Conservation (phyloP, 1,140 invertebrate species). For the Laodelphax striatellus region DNA sequence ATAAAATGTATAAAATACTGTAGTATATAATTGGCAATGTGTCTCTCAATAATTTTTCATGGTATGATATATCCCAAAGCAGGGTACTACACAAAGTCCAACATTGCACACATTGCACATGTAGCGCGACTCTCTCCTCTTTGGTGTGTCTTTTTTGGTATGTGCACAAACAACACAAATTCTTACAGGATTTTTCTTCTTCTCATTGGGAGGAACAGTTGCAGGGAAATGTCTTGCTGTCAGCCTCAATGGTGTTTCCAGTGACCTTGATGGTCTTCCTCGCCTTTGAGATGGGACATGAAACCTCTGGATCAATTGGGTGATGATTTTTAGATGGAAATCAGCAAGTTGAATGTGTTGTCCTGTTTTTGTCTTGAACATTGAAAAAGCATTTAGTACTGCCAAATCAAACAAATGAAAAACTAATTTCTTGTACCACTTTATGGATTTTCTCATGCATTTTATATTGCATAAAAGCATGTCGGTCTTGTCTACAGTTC, state of each 20-base stretch:
- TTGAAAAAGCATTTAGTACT: neutral
- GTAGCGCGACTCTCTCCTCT: slow-evolving; percentile 7
- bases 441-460: slow-evolving; percentile 26
- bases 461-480: slow-evolving; percentile 26
- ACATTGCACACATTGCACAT: slow-evolving; percentile 12
- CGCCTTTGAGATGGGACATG: neutral
- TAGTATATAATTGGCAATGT: no score
- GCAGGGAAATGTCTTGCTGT: slow-evolving; percentile 8
- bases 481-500: slow-evolving; percentile 28
- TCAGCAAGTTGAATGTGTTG: neutral
- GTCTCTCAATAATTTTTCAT: neutral
- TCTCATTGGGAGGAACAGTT: slow-evolving; percentile 7
- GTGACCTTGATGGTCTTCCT: neutral
- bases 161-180: slow-evolving; percentile 9
- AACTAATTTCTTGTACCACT: slow-evolving; percentile 32
- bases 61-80: slow-evolving; percentile 12
- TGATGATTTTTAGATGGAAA: neutral
- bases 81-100: slow-evolving; percentile 11
- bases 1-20: no score
- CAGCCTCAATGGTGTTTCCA: slow-evolving; percentile 8
- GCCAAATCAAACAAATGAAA: slow-evolving; percentile 22
- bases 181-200: slow-evolving; percentile 12
- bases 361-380: neutral
- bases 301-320: neutral
- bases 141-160: slow-evolving; percentile 2